A percentile compares a stretch with the other conserved stretches of the same genome.
These are phyloP conservation scores for Acridotheres tristis DNA, from an alignment of 2,797 vertebrate species.

Conservation along the genomic window DNA sequence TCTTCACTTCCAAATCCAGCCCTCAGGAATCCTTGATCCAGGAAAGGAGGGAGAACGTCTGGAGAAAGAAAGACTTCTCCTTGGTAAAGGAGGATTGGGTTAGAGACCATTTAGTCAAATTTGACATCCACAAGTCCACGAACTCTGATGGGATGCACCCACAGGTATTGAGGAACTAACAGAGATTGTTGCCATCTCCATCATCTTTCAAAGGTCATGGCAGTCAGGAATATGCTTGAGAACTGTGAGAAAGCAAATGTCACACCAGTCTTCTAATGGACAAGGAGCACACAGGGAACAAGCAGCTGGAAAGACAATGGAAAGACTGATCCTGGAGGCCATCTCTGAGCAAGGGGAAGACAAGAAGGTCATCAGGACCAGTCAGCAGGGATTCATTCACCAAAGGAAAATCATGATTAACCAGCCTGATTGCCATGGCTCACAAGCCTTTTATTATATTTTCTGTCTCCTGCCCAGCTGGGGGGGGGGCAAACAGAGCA, in stretches of 20 bases:
- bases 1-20: not conserved
- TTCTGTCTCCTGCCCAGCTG: not conserved
- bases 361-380: not conserved
- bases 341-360: not conserved
- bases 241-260: not conserved
- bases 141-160: not conserved
- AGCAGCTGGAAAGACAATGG: rapidly evolving
- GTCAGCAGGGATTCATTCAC: not conserved
- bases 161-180: not conserved
- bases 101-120: not conserved
- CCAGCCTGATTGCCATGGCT: not conserved
- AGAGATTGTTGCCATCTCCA: rapidly evolving
- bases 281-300: not conserved
- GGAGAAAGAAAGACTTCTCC: not conserved
- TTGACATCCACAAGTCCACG: not conserved
- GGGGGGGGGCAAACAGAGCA: not conserved
- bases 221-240: not conserved
- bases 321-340: not conserved
- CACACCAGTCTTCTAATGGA: not conserved
- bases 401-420: not conserved
- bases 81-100: not conserved
- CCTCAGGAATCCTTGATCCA: not conserved
- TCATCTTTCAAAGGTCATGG: not conserved
- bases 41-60: not conserved
- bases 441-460: not conserved